Evolutionary conservation across 2,797 vertebrate species (phyloP).

Genomic region (Fundulus diaphanus): DNA sequence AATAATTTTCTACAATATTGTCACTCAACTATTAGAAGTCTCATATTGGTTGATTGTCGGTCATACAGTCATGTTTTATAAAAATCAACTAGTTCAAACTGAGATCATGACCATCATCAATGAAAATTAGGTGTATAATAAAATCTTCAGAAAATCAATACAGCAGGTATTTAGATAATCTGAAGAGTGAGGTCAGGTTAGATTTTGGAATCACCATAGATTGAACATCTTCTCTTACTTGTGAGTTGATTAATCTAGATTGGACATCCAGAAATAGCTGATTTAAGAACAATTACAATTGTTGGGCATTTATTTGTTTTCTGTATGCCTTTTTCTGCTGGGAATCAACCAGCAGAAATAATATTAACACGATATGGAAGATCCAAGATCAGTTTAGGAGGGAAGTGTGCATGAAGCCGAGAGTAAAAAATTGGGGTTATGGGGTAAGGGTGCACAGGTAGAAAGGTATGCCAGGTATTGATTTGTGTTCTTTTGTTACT

Average conservation of each 20-base stretch:
- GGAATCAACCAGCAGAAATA: background rate
- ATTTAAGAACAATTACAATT: background rate
- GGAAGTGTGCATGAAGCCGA: too few relatives aligned
- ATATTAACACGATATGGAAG: background rate
- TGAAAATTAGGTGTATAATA: background rate
- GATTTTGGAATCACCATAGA: background rate
- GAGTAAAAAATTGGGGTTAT: too few relatives aligned
- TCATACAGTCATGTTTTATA: background rate
- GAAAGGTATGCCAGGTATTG: background rate
- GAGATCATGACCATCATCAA: background rate
- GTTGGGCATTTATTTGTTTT: background rate
- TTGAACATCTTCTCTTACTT: background rate
- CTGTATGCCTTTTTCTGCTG: too few relatives aligned
- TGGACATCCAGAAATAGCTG: background rate
- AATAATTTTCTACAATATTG: background rate
- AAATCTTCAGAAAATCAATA: background rate
- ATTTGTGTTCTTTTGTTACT: background rate
- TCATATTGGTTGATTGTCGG: background rate
- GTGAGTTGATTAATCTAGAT: background rate
- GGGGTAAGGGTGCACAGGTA: background rate
- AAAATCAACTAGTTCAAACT: background rate
- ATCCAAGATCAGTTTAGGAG: background rate
- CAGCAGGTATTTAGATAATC: background rate
- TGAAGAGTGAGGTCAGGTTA: background rate
- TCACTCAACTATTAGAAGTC: background rate